Evolutionary conservation across 2,113 vertebrate genomes (phyloP).

Genomic region (Perca flavescens): DNA sequence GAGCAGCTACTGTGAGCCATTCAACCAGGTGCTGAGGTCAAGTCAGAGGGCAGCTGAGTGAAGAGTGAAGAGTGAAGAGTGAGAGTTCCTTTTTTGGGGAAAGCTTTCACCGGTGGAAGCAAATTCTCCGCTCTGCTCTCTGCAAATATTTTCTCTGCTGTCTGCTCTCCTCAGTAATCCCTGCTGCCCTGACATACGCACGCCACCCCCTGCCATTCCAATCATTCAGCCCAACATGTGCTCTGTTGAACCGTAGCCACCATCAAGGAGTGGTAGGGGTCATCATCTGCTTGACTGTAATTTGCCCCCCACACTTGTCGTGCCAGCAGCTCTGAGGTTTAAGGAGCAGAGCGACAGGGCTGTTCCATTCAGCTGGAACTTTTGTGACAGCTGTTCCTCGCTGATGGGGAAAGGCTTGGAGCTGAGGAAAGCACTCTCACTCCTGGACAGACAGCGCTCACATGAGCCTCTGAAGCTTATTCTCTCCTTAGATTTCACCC

Average conservation of each 20-base stretch:
- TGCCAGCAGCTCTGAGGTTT: slow-evolving; percentile 67
- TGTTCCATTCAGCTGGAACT: slow-evolving; percentile 65
- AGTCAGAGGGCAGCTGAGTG: slow-evolving; percentile 51
- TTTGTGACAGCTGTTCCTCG: slow-evolving; percentile 74
- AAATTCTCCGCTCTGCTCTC: slow-evolving; percentile 50
- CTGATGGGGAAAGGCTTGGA: slow-evolving; percentile 40
- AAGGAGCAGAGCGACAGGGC: slow-evolving; percentile 58
- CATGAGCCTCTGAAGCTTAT: slow-evolving; percentile 21
- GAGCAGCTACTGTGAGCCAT: neutral
- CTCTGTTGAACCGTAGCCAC: slow-evolving; percentile 53
- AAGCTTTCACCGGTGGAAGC: slow-evolving; percentile 61
- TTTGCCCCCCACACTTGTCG: slow-evolving; percentile 63
- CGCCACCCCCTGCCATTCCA: slow-evolving; percentile 66
- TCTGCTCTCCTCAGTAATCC: slow-evolving; percentile 52
- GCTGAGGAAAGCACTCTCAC: slow-evolving; percentile 40
- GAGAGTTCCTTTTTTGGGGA: slow-evolving; percentile 75
- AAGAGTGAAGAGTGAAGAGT: slow-evolving; percentile 55
- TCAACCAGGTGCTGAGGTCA: slow-evolving; percentile 61
- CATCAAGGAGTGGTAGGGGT: slow-evolving; percentile 59
- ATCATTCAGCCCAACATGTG: slow-evolving; percentile 75
- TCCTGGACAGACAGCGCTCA: slow-evolving; percentile 42
- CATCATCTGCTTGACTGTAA: slow-evolving; percentile 68
- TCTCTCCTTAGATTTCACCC: slow-evolving; percentile 13
- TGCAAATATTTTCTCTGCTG: slow-evolving; percentile 71
- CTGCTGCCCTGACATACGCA: slow-evolving; percentile 43